Evolutionary conservation across 2,113 vertebrate species (phyloP).

Genomic region (Corydoras maculifer): DNA sequence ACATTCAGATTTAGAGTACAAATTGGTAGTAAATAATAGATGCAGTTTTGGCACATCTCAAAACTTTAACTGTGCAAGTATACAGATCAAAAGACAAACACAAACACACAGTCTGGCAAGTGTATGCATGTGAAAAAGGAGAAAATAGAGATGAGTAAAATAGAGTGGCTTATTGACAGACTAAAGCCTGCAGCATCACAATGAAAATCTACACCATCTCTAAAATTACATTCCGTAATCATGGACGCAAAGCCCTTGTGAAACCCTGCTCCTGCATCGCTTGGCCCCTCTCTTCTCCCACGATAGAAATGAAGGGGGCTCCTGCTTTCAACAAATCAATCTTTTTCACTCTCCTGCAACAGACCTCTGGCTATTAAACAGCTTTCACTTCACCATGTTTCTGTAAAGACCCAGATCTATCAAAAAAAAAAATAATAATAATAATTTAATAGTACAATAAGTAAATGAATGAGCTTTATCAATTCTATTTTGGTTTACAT

Average conservation of each 20-base stretch:
- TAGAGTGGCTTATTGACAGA: constrained; percentile 57
- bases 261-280: constrained; percentile 21
- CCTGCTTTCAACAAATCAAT: constrained; percentile 8
- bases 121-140: constrained; percentile 17
- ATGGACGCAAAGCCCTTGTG: constrained; percentile 24
- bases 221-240: constrained; percentile 62
- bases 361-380: constrained; percentile 10
- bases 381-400: not conserved
- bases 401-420: not conserved
- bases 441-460: not conserved
- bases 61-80: constrained; percentile 63
- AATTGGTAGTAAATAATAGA: constrained; percentile 73
- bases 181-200: constrained; percentile 60
- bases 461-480: not conserved
- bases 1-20: constrained; percentile 59
- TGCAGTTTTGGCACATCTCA: constrained; percentile 69
- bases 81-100: constrained; percentile 61
- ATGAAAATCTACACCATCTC: constrained; percentile 69
- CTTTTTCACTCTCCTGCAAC: constrained; percentile 13
- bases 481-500: no score
- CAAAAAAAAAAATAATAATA: not conserved
- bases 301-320: not conserved
- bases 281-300: not conserved
- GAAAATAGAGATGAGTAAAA: not conserved
- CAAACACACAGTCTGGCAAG: constrained; percentile 49